These are phyloP conservation scores for Anneissia japonica DNA, from an alignment of 35 echinoderm and acorn worm species.

Conservation along the genomic window DNA sequence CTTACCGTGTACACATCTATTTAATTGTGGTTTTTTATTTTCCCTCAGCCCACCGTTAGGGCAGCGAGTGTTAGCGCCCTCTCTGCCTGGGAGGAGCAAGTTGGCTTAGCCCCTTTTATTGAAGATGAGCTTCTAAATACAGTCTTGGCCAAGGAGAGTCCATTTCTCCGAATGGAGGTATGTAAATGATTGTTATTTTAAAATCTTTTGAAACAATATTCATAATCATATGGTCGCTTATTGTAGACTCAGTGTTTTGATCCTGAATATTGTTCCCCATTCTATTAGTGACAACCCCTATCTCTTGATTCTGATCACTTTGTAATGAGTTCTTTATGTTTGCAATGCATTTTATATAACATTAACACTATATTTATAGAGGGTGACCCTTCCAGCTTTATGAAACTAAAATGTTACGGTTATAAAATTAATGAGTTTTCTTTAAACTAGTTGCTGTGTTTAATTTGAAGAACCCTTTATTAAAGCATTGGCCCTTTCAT, in stretches of 20 bases:
- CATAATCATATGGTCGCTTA: not conserved
- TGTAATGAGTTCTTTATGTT: too few species aligned
- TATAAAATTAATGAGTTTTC: too few species aligned
- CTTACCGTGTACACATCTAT: not conserved
- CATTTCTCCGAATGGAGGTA: slow-evolving; percentile 78
- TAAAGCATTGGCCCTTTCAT: too few species aligned
- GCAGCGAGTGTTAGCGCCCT: slow-evolving; percentile 44
- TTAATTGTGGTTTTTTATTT: not conserved
- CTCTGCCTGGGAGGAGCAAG: slow-evolving; percentile 66
- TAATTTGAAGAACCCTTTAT: not conserved
- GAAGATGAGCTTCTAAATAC: slow-evolving; percentile 86
- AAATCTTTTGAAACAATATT: not conserved
- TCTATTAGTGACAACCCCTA: not conserved
- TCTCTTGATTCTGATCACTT: not conserved
- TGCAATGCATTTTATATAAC: too few species aligned
- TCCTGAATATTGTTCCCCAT: not conserved
- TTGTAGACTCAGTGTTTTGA: not conserved
- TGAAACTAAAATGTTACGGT: too few species aligned
- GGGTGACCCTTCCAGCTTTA: too few species aligned
- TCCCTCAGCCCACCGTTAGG: slow-evolving; percentile 58
- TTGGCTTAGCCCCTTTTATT: slow-evolving; percentile 81
- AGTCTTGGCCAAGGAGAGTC: slow-evolving; percentile 69
- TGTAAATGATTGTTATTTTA: slow-evolving; percentile 8
- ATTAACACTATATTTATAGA: too few species aligned
- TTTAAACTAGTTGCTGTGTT: not conserved